Percentiles rank a stretch among this genome's conserved stretches.
Conservation (phyloP, 2,888 invertebrate genomes). For the Acanthococcus lagerstroemiae region DNA sequence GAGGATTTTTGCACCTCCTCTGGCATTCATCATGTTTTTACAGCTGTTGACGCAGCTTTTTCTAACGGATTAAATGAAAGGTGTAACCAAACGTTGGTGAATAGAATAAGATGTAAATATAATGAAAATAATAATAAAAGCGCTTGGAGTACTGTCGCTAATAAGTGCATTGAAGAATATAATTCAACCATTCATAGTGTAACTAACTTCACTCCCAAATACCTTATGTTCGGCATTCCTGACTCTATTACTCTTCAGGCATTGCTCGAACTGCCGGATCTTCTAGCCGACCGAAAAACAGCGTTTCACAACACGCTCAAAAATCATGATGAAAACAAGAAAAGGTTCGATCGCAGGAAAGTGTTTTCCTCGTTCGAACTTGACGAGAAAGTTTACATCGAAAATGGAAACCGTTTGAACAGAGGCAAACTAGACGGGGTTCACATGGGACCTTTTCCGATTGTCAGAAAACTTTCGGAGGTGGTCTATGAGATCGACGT, state of each 20-base stretch:
- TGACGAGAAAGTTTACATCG: constrained; percentile 9
- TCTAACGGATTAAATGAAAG: constrained; percentile 35
- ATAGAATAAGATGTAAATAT: constrained; percentile 35
- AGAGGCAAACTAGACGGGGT: no score
- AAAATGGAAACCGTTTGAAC: no score
- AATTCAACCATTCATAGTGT: no score
- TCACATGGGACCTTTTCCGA: background rate
- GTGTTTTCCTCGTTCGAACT: no score
- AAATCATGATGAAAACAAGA: background rate
- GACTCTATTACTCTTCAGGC: background rate
- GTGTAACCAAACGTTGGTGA: no score
- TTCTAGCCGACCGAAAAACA: background rate
- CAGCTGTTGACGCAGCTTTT: constrained; percentile 36
- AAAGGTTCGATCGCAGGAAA: no score
- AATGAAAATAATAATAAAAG: constrained; percentile 30
- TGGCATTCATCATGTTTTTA: constrained; percentile 34
- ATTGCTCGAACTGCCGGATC: background rate
- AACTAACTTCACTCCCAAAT: no score
- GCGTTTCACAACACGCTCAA: background rate
- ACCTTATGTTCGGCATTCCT: background rate
- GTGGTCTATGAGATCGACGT: background rate
- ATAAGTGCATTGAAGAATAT: no score
- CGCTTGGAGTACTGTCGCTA: constrained; percentile 36
- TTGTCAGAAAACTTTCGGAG: constrained; percentile 1
- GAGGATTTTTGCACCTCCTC: constrained; percentile 6